Conservation (phyloP, 2,888 invertebrate genomes). For the Metopia argyrocephala region DNA sequence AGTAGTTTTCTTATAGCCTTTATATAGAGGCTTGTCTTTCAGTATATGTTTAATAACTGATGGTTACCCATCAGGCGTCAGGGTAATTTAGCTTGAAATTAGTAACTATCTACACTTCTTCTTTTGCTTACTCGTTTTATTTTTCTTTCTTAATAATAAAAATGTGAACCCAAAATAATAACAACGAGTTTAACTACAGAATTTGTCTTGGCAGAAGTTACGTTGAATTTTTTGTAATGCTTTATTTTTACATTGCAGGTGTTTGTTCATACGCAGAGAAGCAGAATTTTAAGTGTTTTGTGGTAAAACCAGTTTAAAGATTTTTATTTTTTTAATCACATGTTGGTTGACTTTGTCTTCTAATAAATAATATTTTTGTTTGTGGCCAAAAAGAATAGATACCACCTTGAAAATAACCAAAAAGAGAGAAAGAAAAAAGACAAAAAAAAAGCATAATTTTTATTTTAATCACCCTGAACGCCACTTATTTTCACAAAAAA, state of each 20-base stretch:
- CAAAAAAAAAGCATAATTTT: constrained; percentile 13
- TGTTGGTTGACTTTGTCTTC: not conserved
- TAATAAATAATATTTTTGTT: constrained; percentile 43
- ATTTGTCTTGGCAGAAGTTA: not conserved
- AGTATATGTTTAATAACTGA: constrained; percentile 53
- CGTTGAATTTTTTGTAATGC: not conserved
- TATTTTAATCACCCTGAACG: constrained; percentile 41
- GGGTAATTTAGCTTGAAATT: constrained; percentile 63
- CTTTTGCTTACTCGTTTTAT: not conserved
- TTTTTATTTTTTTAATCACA: constrained; percentile 45
- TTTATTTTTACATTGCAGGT: not conserved
- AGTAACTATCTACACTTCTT: constrained; percentile 59
- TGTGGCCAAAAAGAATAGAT: not conserved
- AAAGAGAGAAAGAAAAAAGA: not conserved
- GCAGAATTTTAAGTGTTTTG: constrained; percentile 39
- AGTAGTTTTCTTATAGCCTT: constrained; percentile 6
- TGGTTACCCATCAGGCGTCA: constrained; percentile 63
- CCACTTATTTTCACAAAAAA: no score
- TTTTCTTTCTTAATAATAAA: not conserved
- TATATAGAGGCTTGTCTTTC: not conserved
- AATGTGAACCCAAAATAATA: constrained; percentile 21
- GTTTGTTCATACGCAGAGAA: no score
- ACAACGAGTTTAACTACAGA: not conserved
- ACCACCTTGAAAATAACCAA: constrained; percentile 54
- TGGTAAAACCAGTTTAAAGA: constrained; percentile 63